Evolutionary conservation across 2,888 invertebrate species (phyloP), one percentile per base, ranked within the genome.

Genomic region (Epinotia ramella): DNA sequence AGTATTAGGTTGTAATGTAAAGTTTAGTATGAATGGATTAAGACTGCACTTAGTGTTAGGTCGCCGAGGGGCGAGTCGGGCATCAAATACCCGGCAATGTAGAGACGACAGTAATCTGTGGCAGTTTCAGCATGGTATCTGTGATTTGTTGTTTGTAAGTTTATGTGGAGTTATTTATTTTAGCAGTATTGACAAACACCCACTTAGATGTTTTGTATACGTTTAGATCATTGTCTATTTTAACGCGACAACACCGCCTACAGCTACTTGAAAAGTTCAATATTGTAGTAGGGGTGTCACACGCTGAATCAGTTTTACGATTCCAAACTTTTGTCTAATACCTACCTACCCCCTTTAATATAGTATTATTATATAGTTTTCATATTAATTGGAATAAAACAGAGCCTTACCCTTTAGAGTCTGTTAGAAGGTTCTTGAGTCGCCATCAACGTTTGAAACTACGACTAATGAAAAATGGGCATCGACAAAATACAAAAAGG

Each of bases 71-170:
- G 24, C 66, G 65, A 57, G 56, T 67, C 49, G 72, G 74, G 66
- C 64, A 67, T 62, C 18, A 59, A 57, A 56, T 76, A 77, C 73
- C 78, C 73, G 67, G 73, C 56, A 60, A 68, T 57, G 60, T 78
- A 68, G 56, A 73, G 69, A 73, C 74, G 60, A 46, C 53, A 60
- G 57, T 76, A 75, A 73, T 68, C 76, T 79, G 82, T 84, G 88
- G 87, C 88, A 89, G 90, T 89, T 91, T 84, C 87, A 80, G 84
- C 89, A 86, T 84, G 89, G 85, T 91, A 92, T 92, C 93, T 94
- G 94, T 94, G 94, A 94, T 94, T 93, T 86, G 89, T 90, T 91
- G 88, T 86, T 85, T 87, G 83, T 92, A 91, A 91, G 90, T 85
- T 80, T 82, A 77, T 16, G 74, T 83, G 84, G 84, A 86, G 85